These are phyloP conservation scores for Psammodynastes pulverulentus DNA, from an alignment of 2,113 vertebrate species.

Conservation along the genomic window DNA sequence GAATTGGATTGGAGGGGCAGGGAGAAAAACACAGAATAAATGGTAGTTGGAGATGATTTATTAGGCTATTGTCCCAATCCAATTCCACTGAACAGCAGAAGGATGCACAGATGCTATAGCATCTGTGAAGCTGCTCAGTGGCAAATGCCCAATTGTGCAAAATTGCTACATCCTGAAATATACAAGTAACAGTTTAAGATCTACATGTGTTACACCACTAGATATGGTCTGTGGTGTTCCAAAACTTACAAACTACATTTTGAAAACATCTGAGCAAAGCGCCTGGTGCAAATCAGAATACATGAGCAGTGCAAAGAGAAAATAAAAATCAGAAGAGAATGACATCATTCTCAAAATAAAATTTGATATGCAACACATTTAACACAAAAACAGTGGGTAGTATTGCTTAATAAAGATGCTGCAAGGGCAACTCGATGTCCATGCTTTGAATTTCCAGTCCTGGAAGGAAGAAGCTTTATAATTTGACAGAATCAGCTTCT, in stretches of 20 bases:
- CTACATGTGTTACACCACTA: background rate
- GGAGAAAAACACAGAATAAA: background rate
- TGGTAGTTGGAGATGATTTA: background rate
- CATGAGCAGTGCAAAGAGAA: background rate
- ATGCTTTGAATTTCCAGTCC: background rate
- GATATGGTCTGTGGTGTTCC: background rate
- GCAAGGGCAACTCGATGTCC: background rate
- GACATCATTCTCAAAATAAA: background rate
- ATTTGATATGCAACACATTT: background rate
- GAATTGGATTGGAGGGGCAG: too few species aligned
- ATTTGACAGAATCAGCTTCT: background rate
- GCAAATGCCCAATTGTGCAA: background rate
- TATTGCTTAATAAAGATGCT: background rate
- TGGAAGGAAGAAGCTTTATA: background rate
- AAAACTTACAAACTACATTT: background rate
- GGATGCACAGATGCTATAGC: background rate
- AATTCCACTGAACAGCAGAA: constrained; percentile 2
- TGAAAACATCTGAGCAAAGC: background rate
- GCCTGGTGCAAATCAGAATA: too few species aligned
- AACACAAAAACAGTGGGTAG: background rate
- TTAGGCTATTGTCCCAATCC: background rate
- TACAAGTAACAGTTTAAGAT: background rate
- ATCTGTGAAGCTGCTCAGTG: background rate
- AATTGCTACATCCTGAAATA: background rate
- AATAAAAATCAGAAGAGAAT: background rate